Evolutionary conservation across 1,140 invertebrate genomes (phyloP), one percentile per base, ranked within the genome.

Genomic region (Diachasmimorpha longicaudata): DNA sequence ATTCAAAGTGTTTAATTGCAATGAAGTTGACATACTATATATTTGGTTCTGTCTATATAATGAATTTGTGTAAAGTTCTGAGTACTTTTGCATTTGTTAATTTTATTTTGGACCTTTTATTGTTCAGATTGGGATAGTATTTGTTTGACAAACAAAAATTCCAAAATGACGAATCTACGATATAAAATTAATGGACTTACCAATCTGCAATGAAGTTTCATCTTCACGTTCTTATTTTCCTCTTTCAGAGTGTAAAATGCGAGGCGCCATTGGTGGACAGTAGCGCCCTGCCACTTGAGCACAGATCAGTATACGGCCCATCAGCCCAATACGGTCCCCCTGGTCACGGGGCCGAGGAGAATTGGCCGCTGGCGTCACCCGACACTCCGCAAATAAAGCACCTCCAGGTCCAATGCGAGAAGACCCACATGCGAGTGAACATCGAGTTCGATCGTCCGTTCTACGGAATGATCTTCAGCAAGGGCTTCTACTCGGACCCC

Each of bases 381-480:
- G 96, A 97, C 82, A 96, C 96, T 84, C 96, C 96, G 0, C 95
- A 96, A 85, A 97, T 97, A 79, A 96, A 96, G 84, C 94, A 96
- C 82, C 87, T 98, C 36, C 96, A 98, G 88, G 97, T 98, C 52
- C 96, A 97, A 85, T 98, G 97, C 87, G 96, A 98, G 86, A 98
- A 98, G 88, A 97, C 96, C 48, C 94, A 96, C 83, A 98, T 98
- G 96, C 90, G 96, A 31, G 96, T 98, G 8, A 96, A 96, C 87
- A 96, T 98, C 80, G 96, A 97, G 85, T 98, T 98, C 88, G 96
- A 98, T 85, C 91, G 96, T 36, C 96, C 97, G 0, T 98, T 98
- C 89, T 97, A 97, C 86, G 97, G 97, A 4, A 97, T 98, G 93
- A 97, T 98, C 79, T 98, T 98, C 90, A 97, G 95, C 70, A 97